Conservation (phyloP, 2,888 invertebrate genomes). For the Uloborus plumipes region DNA sequence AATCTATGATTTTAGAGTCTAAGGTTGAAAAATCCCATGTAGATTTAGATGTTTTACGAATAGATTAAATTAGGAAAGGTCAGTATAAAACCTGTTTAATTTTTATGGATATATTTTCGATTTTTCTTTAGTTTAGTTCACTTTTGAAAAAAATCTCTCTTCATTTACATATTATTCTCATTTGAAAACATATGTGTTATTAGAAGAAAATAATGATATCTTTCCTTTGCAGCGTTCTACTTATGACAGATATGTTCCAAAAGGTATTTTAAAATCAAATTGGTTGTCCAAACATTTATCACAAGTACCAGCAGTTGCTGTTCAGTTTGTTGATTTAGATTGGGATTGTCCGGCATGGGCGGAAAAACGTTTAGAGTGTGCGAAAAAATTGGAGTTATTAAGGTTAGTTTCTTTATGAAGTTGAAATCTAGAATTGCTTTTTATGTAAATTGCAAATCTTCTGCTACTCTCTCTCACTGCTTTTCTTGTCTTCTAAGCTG, state of each 20-base stretch:
- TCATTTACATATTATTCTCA: too few relatives aligned
- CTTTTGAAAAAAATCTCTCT: too few relatives aligned
- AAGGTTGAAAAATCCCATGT: not conserved
- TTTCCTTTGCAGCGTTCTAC: conserved; percentile 78
- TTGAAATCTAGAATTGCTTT: too few relatives aligned
- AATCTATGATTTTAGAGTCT: not conserved
- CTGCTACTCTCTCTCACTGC: too few relatives aligned
- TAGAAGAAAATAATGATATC: not conserved
- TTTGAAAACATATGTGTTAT: too few relatives aligned
- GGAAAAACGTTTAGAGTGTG: conserved; percentile 94
- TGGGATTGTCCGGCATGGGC: conserved; percentile 97
- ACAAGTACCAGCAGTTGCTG: conserved; percentile 90
- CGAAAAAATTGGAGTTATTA: conserved; percentile 83
- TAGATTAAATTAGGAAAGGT: not conserved
- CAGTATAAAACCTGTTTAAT: too few relatives aligned
- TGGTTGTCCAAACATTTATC: conserved; percentile 96
- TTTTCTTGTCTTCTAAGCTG: too few relatives aligned
- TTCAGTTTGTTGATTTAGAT: conserved; percentile 95
- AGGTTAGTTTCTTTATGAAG: conserved; percentile 69
- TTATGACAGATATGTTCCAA: conserved; percentile 95
- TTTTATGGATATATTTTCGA: too few relatives aligned
- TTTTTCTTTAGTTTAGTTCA: too few relatives aligned
- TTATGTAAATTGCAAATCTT: too few relatives aligned
- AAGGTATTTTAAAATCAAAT: conserved; percentile 91
- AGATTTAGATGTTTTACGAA: not conserved